Percentiles rank a stretch among this genome's conserved stretches.
phyloP scores from a whole-genome alignment of 2,113 vertebrate species.

The Columbina picui region DNA sequence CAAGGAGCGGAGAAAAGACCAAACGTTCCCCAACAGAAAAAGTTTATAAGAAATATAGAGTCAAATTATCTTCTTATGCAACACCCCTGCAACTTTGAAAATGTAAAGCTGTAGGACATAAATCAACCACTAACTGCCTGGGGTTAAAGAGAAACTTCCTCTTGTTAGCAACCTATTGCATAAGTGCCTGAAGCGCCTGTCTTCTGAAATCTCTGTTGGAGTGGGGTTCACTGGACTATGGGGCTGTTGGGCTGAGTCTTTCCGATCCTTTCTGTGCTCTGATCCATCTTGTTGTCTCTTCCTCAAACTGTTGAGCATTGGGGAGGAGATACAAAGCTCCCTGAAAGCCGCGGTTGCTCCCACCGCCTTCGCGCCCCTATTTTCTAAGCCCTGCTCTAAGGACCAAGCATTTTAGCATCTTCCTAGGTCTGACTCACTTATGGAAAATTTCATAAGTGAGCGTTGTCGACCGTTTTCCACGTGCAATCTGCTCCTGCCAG shows the following conservation, averaged over 20 bases:
- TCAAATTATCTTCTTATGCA: conserved; percentile 20
- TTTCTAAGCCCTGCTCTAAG: neutral
- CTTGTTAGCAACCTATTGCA: neutral
- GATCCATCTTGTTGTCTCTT: neutral
- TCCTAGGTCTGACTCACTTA: neutral
- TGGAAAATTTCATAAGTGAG: too few species aligned
- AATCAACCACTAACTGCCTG: conserved; percentile 62
- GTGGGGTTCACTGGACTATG: accelerated
- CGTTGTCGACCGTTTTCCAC: too few species aligned
- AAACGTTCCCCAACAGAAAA: neutral
- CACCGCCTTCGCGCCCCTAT: accelerated
- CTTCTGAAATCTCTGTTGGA: neutral
- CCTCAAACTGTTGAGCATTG: accelerated
- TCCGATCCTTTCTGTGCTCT: neutral
- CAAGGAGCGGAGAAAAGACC: accelerated
- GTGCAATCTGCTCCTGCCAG: too few species aligned
- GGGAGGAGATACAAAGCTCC: neutral
- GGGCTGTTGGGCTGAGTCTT: neutral
- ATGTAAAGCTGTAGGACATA: conserved; percentile 34
- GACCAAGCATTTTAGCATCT: neutral
- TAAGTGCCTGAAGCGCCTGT: neutral
- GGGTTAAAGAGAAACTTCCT: conserved; percentile 52
- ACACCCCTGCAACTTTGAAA: neutral
- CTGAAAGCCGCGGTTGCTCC: too few species aligned
- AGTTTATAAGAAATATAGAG: accelerated